Evolutionary conservation across 2,888 invertebrate species (phyloP), one percentile per base, ranked within the genome.

Genomic region (Xestia c-nigrum): DNA sequence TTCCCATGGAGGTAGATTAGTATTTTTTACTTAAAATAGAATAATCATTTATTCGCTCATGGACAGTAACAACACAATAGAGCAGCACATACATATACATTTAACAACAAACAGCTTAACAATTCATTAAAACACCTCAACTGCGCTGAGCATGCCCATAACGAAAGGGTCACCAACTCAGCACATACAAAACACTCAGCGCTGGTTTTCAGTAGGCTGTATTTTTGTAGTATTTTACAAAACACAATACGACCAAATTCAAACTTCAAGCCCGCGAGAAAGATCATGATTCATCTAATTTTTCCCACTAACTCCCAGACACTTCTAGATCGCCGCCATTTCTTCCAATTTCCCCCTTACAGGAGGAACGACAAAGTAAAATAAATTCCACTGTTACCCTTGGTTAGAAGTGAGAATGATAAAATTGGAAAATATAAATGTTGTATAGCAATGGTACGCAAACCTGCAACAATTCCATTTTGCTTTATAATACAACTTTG

Each of bases 361-460:
- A 64, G 43, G 47, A 70, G 57, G 14, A 75, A 74, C 78, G 77
- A 81, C 79, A 84, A 84, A 84, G 79, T 85, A 88, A 88, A 88
- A 84, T 82, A 78, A 87, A 88, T 86, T 81, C 71, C n/a, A 38
- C 72, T 16, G 83, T 85, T 83, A 87, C 82, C 87, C 83, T 88
- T 81, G 80, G 63, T 74, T 85, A 80, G 68, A 74, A 87, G 85
- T 83, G 87, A 83, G 81, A 88, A 88, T 85, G 85, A 85, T 87
- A 88, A 90, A 91, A 92, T 92, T 90, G 92, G 87, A 92, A 91
- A 91, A 91, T 92, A 88, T 90, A 64, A 64, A 64, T 43, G 14
- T 64, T 64, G 89, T 89, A 90, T 88, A 86, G 83, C 79, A 78
- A 74, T 81, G 76, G 76, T 79, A 71, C 73, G 80, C 79, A 74